Percentiles rank a stretch among this genome's conserved stretches.
phyloP scores from a whole-genome alignment of 1,140 invertebrate species.

The Drosophila rhopaloa region DNA sequence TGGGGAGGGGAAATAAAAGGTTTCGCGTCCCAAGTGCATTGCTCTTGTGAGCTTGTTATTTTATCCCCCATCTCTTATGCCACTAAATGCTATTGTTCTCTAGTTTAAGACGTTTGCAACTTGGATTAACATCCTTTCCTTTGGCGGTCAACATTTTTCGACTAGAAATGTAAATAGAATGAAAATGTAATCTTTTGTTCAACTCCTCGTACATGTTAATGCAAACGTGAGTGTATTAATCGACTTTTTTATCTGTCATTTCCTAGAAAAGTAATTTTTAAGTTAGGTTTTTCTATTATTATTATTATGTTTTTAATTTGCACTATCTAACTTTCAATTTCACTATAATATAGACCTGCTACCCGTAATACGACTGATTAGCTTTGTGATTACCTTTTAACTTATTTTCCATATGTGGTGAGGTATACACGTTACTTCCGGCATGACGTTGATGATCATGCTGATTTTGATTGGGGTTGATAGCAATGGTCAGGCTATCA shows the following conservation, averaged over 20 bases:
- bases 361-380: not conserved
- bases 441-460: slow-evolving; percentile 47
- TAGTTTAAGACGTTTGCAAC: not conserved
- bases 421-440: slow-evolving; percentile 44
- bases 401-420: slow-evolving; percentile 63
- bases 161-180: slow-evolving; percentile 37
- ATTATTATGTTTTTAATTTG: not conserved
- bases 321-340: no score
- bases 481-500: slow-evolving; percentile 33
- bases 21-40: slow-evolving; percentile 26
- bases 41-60: slow-evolving; percentile 10
- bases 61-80: not conserved
- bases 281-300: not conserved
- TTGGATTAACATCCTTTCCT: slow-evolving; percentile 10
- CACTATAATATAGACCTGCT: no score
- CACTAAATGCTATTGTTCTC: slow-evolving; percentile 54
- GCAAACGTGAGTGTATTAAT: not conserved
- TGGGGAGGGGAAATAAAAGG: slow-evolving; percentile 18
- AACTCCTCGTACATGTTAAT: not conserved
- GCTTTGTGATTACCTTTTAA: slow-evolving; percentile 53
- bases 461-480: slow-evolving; percentile 46
- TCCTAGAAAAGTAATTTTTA: not conserved
- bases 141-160: not conserved
- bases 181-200: slow-evolving; percentile 43
- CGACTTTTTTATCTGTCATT: not conserved